A percentile compares a stretch with the other conserved stretches of the same genome.
These are phyloP conservation scores for Clarias magur DNA, from an alignment of 2,113 vertebrate species.

Conservation along the genomic window DNA sequence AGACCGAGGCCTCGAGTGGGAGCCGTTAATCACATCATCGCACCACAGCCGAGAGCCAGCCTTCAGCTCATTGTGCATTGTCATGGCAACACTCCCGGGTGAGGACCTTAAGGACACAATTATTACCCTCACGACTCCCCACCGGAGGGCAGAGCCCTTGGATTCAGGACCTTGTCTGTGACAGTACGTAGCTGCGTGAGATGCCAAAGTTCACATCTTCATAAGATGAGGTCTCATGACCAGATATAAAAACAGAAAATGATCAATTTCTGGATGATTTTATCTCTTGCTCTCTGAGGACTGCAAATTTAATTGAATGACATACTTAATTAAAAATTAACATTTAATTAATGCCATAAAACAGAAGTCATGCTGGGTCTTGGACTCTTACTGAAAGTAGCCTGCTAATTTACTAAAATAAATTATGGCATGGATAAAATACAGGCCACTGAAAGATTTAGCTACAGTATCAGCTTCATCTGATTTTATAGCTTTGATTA, in stretches of 20 bases:
- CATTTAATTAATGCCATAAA: conserved; percentile 35
- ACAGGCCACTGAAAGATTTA: not conserved
- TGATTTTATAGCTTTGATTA: not conserved
- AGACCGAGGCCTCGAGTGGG: conserved; percentile 30
- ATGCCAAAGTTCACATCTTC: conserved; percentile 3
- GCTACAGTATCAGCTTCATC: not conserved
- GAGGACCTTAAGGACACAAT: conserved; percentile 48
- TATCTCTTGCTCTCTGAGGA: conserved; percentile 12
- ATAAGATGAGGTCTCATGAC: not conserved
- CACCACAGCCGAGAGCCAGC: conserved; percentile 41
- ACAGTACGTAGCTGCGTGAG: not conserved
- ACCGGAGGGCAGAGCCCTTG: conserved; percentile 43
- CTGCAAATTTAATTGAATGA: conserved; percentile 15
- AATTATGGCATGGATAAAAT: not conserved
- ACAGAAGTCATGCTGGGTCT: not conserved
- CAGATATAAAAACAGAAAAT: not conserved
- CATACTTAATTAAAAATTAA: conserved; percentile 39
- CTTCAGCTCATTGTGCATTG: conserved; percentile 38
- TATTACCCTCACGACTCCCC: conserved; percentile 35
- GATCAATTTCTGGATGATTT: not conserved
- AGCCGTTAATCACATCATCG: conserved; percentile 42
- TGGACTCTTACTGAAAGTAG: not conserved
- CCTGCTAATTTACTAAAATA: not conserved
- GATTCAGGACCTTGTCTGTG: not conserved
- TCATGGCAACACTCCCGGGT: conserved; percentile 51